Evolutionary conservation across 2,888 invertebrate genomes (phyloP).

Genomic region (Pimpla rufipes): DNA sequence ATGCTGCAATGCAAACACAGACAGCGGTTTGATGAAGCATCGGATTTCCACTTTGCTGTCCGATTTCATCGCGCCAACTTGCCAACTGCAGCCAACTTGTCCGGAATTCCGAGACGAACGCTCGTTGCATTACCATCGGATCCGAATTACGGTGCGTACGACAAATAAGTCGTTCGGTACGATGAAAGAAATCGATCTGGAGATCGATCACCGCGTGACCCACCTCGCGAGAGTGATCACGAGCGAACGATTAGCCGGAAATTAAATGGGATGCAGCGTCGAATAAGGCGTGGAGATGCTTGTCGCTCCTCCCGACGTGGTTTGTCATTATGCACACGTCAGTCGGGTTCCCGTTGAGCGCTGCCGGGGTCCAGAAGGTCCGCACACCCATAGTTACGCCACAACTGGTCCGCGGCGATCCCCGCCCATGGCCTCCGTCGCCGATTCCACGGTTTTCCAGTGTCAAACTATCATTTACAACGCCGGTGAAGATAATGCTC

Average conservation of each 20-base stretch:
- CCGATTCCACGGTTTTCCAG: constrained; percentile 33
- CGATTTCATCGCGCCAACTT: not conserved
- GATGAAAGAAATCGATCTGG: constrained; percentile 2
- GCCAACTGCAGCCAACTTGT: not conserved
- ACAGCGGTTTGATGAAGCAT: not conserved
- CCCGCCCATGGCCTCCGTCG: not conserved
- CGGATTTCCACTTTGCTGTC: not conserved
- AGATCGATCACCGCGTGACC: constrained; percentile 30
- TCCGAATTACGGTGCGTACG: not conserved
- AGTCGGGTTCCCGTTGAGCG: constrained; percentile 78
- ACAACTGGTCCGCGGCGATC: not conserved
- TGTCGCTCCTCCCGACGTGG: constrained; percentile 61
- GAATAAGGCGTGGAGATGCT: constrained; percentile 65
- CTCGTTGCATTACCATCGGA: not conserved
- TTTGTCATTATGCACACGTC: constrained; percentile 83
- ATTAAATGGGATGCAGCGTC: constrained; percentile 60
- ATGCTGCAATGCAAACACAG: constrained; percentile 81
- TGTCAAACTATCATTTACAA: constrained; percentile 71
- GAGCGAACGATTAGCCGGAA: constrained; percentile 60
- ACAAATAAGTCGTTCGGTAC: not conserved
- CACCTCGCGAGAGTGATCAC: constrained; percentile 55
- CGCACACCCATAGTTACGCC: constrained; percentile 13
- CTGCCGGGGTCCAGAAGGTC: constrained; percentile 73
- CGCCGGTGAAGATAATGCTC: constrained; percentile 56
- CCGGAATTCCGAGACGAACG: not conserved